phyloP scores from a whole-genome alignment of 2,113 vertebrate genomes.

The Motacilla alba region DNA sequence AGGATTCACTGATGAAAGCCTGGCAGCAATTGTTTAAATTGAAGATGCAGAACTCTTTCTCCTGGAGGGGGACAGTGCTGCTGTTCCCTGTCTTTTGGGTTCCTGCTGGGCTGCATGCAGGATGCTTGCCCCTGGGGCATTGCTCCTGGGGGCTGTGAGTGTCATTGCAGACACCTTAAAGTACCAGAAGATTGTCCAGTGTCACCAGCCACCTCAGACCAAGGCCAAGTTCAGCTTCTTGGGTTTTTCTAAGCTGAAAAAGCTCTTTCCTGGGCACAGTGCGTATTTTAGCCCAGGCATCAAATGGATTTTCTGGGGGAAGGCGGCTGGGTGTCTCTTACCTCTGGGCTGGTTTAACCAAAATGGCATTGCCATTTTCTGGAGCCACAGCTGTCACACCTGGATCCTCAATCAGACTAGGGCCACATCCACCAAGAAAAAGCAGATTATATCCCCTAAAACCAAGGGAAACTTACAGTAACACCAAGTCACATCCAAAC shows the following conservation, averaged over 20 bases:
- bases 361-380: neutral
- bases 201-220: neutral
- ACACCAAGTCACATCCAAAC: neutral
- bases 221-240: neutral
- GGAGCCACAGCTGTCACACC: neutral
- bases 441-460: neutral
- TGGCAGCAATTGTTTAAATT: neutral
- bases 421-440: neutral
- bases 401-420: neutral
- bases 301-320: neutral
- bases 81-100: neutral
- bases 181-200: neutral
- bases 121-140: neutral
- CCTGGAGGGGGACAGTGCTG: accelerated
- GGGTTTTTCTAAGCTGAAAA: neutral
- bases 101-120: neutral
- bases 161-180: neutral
- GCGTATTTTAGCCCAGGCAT: neutral
- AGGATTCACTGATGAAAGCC: neutral
- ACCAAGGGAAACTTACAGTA: neutral
- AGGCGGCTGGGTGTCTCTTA: accelerated
- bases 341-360: neutral
- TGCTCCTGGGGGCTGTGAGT: neutral
- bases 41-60: neutral
- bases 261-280: neutral